These are phyloP conservation scores for Oncorhynchus gorbuscha DNA, from an alignment of 2,113 vertebrate genomes.

Conservation along the genomic window DNA sequence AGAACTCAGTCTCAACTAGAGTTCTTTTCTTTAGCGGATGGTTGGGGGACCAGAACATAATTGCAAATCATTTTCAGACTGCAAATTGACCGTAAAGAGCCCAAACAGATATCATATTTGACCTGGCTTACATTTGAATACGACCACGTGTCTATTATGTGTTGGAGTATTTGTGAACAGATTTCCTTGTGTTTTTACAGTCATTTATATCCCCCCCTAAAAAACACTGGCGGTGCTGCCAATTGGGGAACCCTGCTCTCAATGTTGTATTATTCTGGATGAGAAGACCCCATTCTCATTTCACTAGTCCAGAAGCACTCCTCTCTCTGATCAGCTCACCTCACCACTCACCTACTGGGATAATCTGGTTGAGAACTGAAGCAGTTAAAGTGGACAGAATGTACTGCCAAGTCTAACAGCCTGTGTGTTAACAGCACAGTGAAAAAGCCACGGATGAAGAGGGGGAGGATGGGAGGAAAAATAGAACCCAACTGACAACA, in stretches of 20 bases:
- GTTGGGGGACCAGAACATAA: too few relatives aligned
- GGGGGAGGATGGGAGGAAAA: constrained; percentile 29
- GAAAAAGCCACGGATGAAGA: not conserved
- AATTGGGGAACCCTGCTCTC: not conserved
- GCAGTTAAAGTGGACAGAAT: constrained; percentile 68
- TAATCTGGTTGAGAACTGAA: constrained; percentile 61
- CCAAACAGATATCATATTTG: too few relatives aligned
- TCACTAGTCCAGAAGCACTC: constrained; percentile 9
- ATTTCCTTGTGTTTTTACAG: not conserved
- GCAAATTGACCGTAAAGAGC: too few relatives aligned
- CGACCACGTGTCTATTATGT: too few relatives aligned
- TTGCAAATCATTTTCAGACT: not conserved
- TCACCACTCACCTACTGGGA: constrained; percentile 12
- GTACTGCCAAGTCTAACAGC: constrained; percentile 44
- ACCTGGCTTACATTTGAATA: too few relatives aligned
- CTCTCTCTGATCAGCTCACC: constrained; percentile 8
- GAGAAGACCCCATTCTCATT: not conserved
- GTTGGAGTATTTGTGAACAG: too few relatives aligned
- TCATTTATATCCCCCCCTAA: not conserved
- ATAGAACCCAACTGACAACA: constrained; percentile 60
- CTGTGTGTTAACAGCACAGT: not conserved
- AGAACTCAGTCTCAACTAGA: too few relatives aligned
- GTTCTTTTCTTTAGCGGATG: too few relatives aligned
- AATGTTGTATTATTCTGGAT: not conserved
- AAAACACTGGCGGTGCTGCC: too few relatives aligned